Conservation (phyloP, 2,888 invertebrate species). For the Tinea semifulvella region DNA sequence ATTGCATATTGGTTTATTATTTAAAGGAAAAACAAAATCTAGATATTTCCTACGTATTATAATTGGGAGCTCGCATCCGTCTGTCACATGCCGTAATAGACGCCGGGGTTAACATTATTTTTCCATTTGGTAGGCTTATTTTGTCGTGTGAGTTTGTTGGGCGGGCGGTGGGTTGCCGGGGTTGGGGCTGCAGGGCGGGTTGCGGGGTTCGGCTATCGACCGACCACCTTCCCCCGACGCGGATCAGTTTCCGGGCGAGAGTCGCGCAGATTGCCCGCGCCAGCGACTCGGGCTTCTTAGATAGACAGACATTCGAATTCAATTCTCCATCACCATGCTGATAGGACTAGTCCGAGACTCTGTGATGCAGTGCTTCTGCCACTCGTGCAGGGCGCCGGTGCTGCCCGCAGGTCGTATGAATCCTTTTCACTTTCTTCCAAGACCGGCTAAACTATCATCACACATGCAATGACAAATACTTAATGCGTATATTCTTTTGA, state of each 20-base stretch:
- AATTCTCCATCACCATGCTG: conserved; percentile 78
- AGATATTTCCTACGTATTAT: too few relatives aligned
- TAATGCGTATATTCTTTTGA: too few relatives aligned
- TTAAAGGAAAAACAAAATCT: too few relatives aligned
- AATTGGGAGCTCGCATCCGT: not conserved
- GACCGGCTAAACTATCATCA: conserved; percentile 35
- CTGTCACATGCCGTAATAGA: conserved; percentile 34
- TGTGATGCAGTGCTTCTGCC: conserved; percentile 93
- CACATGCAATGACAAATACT: conserved; percentile 36
- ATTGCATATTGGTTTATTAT: too few relatives aligned
- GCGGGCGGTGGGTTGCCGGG: conserved; percentile 39
- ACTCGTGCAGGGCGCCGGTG: conserved; percentile 87
- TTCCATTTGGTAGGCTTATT: conserved; percentile 63
- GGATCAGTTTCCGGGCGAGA: conserved; percentile 68
- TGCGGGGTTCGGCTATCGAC: conserved; percentile 65
- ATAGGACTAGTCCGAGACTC: conserved; percentile 91
- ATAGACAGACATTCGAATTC: conserved; percentile 56
- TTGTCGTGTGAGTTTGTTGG: conserved; percentile 62
- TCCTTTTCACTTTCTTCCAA: not conserved
- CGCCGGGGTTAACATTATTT: conserved; percentile 54
- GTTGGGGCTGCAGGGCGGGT: conserved; percentile 54
- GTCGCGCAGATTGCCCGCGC: conserved; percentile 70
- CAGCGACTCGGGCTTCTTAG: conserved; percentile 49
- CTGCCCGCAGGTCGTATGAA: conserved; percentile 76
- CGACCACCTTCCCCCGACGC: conserved; percentile 65